Conservation (phyloP, 2,797 vertebrate species). For the Oryzias dopingdopingensis region DNA sequence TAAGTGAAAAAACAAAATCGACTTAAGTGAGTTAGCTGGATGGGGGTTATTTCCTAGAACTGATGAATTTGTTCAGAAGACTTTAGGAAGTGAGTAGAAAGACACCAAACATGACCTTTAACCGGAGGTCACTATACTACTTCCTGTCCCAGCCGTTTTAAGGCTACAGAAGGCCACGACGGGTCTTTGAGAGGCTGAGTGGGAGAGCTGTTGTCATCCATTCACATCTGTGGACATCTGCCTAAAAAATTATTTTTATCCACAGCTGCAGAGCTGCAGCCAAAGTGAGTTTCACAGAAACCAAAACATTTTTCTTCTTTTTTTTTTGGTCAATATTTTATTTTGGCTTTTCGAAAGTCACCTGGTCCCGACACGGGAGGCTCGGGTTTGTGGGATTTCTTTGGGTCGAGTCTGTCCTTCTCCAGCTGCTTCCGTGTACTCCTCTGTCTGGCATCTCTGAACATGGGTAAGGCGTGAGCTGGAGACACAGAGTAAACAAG, state of each 20-base stretch:
- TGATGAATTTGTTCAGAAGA: too few relatives aligned
- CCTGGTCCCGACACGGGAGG: slow-evolving; percentile 97
- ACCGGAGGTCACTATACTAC: slow-evolving; percentile 21
- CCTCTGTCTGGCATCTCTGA: slow-evolving; percentile 93
- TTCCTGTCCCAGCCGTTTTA: slow-evolving; percentile 15
- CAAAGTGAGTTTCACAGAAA: background rate
- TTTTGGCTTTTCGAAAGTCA: slow-evolving; percentile 46
- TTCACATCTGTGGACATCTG: slow-evolving; percentile 43
- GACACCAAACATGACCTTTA: background rate
- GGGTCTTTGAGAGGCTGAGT: slow-evolving; percentile 31
- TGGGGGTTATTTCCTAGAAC: background rate
- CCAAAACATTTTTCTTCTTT: background rate
- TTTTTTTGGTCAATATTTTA: background rate
- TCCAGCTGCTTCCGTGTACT: slow-evolving; percentile 97
- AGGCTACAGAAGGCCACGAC: slow-evolving; percentile 24
- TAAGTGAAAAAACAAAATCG: slow-evolving; percentile 4
- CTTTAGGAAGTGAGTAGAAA: slow-evolving; percentile 1
- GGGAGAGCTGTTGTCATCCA: slow-evolving; percentile 27
- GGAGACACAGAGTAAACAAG: slow-evolving; percentile 49
- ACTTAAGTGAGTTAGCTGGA: slow-evolving; percentile 36
- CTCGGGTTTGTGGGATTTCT: slow-evolving; percentile 96
- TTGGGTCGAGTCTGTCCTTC: slow-evolving; percentile 93
- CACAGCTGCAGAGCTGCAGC: slow-evolving; percentile 7
- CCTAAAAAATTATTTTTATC: slow-evolving; percentile 15
- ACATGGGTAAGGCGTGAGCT: slow-evolving; percentile 98